Evolutionary conservation across 23 tunicate genomes (phyloP), one percentile per base, ranked within the genome.

Genomic region (Aplidium turbinatum): DNA sequence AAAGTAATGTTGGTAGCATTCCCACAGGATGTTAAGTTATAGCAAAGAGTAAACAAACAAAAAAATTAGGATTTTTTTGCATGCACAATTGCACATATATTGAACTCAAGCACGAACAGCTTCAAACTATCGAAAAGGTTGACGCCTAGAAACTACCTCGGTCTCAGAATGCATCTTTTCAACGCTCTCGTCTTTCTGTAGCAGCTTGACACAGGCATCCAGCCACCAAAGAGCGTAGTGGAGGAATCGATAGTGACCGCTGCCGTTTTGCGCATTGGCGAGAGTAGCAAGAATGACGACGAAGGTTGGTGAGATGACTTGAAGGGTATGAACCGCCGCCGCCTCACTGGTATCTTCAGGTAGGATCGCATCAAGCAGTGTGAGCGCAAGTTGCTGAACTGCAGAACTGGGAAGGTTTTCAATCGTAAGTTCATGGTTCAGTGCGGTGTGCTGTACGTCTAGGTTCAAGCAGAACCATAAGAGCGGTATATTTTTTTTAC

Each of bases 221-320:
- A 89, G 71, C 85, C 96, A 82, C 75, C 76, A 73, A 32, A 89
- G 71, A 0, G 89, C 80, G 55, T 40, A 75, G 34, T 47, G 60
- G 62, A 82, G 63, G 57, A 89, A 30, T 9, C 38, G 47, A 32
- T 46, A 33, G 57, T 89, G 96, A 38, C 96, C 96, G 2, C 28
- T 35, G 0, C 96, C 96, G 47, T 78, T 38, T 27, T 77, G 30
- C 0, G 89, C 83, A 20, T 89, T 79, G 2, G 96, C 89, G 27
- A 89, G 51, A 6, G 89, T 82, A 28, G 89, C 75, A 4, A 89
- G 56, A 31, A 89, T 83, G 7, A 32, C 73, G 0, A 77, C 79
- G 33, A 89, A 76, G 0, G 88, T 81, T 36, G 76, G 85, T 21
- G 83, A 88, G 4, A 81, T 76, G 11, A 42, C 9, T 27, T 58